Conservation (phyloP, 2,113 vertebrate genomes). For the Carassius auratus region DNA sequence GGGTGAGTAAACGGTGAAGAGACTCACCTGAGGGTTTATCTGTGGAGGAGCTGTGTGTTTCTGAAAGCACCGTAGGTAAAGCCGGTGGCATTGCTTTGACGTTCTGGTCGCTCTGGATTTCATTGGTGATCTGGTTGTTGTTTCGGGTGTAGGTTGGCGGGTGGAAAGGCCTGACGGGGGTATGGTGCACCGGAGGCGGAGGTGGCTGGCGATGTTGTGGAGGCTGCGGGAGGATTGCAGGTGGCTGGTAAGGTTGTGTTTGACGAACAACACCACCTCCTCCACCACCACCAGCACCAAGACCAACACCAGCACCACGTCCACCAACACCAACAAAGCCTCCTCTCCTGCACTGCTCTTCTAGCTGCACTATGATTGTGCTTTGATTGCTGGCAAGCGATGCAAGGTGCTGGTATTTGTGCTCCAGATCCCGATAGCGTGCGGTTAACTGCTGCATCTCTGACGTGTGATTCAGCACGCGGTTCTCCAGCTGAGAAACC, state of each 20-base stretch:
- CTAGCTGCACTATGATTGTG: conserved; percentile 79
- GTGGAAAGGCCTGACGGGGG: conserved; percentile 72
- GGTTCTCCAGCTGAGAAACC: conserved; percentile 86
- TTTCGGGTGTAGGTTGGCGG: conserved; percentile 79
- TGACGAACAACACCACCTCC: conserved; percentile 1
- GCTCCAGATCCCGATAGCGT: conserved; percentile 86
- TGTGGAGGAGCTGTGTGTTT: conserved; percentile 80
- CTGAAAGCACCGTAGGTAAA: conserved; percentile 82
- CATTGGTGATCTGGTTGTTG: conserved; percentile 83
- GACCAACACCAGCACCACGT: neutral
- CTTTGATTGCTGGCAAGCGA: conserved; percentile 84
- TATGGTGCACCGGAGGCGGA: conserved; percentile 74
- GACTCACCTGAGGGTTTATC: conserved; percentile 86
- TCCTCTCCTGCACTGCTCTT: conserved; percentile 78
- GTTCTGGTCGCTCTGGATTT: conserved; percentile 90
- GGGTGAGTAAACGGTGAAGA: neutral
- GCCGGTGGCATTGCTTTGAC: conserved; percentile 79
- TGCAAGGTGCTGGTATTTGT: conserved; percentile 86
- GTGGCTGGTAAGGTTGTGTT: conserved; percentile 30
- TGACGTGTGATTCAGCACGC: conserved; percentile 85
- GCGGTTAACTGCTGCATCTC: conserved; percentile 85
- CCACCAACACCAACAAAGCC: conserved; percentile 1
- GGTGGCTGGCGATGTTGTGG: conserved; percentile 56
- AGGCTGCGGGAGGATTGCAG: conserved; percentile 59
- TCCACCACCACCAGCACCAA: neutral